Base-by-base conservation (phyloP, 2,113 vertebrate species). In the Mormyrus iriodes region DNA sequence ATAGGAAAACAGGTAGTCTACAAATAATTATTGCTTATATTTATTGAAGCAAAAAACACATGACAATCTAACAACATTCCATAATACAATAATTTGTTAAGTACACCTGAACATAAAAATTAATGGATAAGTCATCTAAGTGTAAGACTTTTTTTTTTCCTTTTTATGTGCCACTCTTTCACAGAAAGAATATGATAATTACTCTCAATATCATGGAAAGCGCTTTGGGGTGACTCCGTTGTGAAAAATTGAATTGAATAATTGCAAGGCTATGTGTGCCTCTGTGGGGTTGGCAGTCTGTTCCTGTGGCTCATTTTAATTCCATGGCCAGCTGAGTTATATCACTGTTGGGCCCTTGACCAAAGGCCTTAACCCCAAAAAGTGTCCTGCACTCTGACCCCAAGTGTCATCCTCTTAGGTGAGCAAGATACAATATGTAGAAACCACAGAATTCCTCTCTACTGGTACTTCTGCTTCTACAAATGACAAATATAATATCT, bases 111-210 rank as follows among this genome's bases (percentile, higher is more conserved):
- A 82, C 15, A 82, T 79, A 82, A 82, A 44, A 31, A 51, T 27
- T 51, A 86, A 48, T n/a, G 10, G 61, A 48, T n/a, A n/a, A 84
- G 12, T 85, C 21, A 49, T 49, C 46, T 85, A 85, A 44, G n/a
- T 46, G 46, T 17, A 19, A 3, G 15, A 44, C 15, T 13, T 42
- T 83, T 39, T 46, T 19, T 48, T 3, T 15, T 51, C n/a, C 39
- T 49, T 49, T 49, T 49, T 35, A 91, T 90, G 42, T 85, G 86
- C 85, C n/a, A 19, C 93, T 95, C 95, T 95, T 96, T 96, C 95
- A 94, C 91, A 94, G 95, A 96, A 96, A 95, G 95, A 95, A 94
- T 92, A 73, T 85, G 17, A 10, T 65, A 31, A n/a, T n/a, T n/a
- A n/a, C n/a, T n/a, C n/a, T n/a, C n/a, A n/a, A n/a, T n/a, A n/a